Evolutionary conservation across 2,113 vertebrate species (phyloP).

Genomic region (Poeciliopsis turrubarensis): DNA sequence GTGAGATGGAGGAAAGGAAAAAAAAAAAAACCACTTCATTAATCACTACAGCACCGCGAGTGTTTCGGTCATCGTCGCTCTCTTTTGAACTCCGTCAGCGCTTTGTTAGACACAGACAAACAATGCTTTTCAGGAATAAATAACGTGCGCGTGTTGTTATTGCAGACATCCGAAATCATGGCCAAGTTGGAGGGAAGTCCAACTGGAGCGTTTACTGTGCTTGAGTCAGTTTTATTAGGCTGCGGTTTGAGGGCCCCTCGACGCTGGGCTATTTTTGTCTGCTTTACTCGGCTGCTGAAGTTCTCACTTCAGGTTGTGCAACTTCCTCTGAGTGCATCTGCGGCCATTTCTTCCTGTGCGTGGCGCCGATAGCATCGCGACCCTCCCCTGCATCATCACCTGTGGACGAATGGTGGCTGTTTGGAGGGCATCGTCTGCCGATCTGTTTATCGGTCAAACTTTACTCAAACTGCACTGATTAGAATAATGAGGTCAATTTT

Average conservation of each 20-base stretch:
- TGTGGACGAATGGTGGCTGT: neutral
- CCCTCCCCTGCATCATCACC: neutral
- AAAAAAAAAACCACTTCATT: slow-evolving; percentile 9
- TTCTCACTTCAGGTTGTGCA: slow-evolving; percentile 19
- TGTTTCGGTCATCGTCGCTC: slow-evolving; percentile 65
- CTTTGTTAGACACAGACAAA: slow-evolving; percentile 65
- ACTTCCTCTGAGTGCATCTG: slow-evolving; percentile 23
- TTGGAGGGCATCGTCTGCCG: neutral
- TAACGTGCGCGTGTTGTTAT: slow-evolving; percentile 49
- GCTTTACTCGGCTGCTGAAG: slow-evolving; percentile 15
- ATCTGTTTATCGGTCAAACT: neutral
- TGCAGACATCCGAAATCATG: slow-evolving; percentile 53
- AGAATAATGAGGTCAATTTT: neutral
- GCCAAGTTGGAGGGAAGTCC: slow-evolving; percentile 57
- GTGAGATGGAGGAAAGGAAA: slow-evolving; percentile 3
- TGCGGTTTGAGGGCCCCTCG: slow-evolving; percentile 48
- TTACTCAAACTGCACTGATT: neutral
- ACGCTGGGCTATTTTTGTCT: slow-evolving; percentile 26
- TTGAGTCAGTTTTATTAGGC: slow-evolving; percentile 53
- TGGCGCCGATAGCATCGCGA: neutral
- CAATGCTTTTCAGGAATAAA: slow-evolving; percentile 68
- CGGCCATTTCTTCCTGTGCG: slow-evolving; percentile 14
- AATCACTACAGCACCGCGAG: slow-evolving; percentile 50
- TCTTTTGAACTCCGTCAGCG: slow-evolving; percentile 62
- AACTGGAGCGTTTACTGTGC: slow-evolving; percentile 47